These are phyloP conservation scores for Scolopax rusticola DNA, from an alignment of 2,797 vertebrate species.

Conservation along the genomic window DNA sequence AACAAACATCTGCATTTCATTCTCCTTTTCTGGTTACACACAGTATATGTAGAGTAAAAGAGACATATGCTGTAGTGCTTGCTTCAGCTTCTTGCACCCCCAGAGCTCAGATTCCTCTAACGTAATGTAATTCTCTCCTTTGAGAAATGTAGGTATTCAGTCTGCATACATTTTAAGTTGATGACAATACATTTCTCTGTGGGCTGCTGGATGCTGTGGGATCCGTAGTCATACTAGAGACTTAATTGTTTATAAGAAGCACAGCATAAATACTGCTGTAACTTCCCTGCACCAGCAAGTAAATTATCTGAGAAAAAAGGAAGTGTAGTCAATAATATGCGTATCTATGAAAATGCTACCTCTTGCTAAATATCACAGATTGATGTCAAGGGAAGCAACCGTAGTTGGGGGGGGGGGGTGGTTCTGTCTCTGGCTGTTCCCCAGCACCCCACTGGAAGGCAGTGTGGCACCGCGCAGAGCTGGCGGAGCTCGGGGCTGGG, in stretches of 20 bases:
- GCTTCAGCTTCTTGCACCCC: not conserved
- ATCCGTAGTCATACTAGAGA: not conserved
- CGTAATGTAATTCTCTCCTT: not conserved
- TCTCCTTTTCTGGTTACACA: not conserved
- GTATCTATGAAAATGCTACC: not conserved
- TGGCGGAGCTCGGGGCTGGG: fast-evolving
- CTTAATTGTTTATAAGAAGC: not conserved
- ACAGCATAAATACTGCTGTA: not conserved
- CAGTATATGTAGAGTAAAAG: not conserved
- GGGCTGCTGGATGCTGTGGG: not conserved
- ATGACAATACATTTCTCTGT: not conserved
- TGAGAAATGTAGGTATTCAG: not conserved
- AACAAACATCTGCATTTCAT: not conserved
- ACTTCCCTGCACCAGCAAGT: not conserved
- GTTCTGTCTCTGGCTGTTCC: fast-evolving
- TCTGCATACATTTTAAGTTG: fast-evolving
- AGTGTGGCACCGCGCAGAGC: conserved; percentile 30
- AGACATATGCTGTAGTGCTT: not conserved
- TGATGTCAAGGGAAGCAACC: not conserved
- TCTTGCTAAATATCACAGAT: not conserved
- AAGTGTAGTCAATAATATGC: not conserved
- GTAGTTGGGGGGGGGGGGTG: not conserved
- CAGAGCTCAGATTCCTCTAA: not conserved
- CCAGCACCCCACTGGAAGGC: conserved; percentile 49
- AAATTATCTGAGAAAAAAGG: not conserved